These are phyloP conservation scores for Cheracebus regulus DNA, from an alignment of 2,797 vertebrate species.

Conservation along the genomic window DNA sequence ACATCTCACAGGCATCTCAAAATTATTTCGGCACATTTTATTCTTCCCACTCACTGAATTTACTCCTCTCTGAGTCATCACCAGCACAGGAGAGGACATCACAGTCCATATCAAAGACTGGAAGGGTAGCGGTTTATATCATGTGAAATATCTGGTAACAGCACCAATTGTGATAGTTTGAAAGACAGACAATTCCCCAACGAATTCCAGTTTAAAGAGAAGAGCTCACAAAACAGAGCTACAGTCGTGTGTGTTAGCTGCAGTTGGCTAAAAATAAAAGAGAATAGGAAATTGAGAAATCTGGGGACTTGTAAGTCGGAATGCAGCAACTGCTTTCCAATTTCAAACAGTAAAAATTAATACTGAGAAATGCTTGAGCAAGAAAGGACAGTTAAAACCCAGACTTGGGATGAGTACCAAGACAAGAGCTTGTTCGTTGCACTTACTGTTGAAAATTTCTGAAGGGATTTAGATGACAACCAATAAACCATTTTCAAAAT, in stretches of 20 bases:
- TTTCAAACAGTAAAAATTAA: background rate
- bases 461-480: background rate
- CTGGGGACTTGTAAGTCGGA: background rate
- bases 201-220: background rate
- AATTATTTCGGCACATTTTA: background rate
- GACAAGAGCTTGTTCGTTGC: background rate
- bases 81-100: too few relatives aligned
- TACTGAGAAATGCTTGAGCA: background rate
- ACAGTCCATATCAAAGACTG: background rate
- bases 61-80: background rate
- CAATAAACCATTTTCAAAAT: background rate
- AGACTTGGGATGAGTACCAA: background rate
- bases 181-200: background rate
- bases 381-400: background rate
- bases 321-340: background rate
- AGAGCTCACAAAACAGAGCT: background rate
- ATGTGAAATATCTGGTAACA: background rate
- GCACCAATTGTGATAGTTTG: background rate
- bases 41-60: background rate
- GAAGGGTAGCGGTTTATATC: background rate
- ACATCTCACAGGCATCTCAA: background rate
- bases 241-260: background rate
- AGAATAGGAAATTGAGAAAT: background rate
- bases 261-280: background rate
- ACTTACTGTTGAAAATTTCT: background rate